A percentile compares a stretch with the other conserved stretches of the same genome.
Evolutionary conservation across 2,797 vertebrate species (phyloP).

Genomic region (Falco concolor): DNA sequence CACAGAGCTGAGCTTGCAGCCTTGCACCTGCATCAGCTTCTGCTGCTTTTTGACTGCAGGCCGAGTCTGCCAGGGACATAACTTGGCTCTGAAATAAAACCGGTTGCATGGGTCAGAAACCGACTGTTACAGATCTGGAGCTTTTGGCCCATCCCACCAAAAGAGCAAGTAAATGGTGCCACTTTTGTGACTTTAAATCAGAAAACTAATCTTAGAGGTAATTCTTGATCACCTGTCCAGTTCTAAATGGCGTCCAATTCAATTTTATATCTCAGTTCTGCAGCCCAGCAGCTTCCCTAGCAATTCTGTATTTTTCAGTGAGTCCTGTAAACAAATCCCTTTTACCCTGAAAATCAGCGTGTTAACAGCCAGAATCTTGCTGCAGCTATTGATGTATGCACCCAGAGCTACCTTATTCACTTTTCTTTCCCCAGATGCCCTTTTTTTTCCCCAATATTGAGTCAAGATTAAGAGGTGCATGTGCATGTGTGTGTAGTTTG

Average conservation of each 20-base stretch:
- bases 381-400: not conserved
- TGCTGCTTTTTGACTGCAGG: not conserved
- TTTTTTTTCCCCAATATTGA: accelerated
- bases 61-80: not conserved
- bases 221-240: not conserved
- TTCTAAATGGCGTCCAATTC: not conserved
- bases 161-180: not conserved
- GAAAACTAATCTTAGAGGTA: not conserved
- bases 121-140: not conserved
- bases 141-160: not conserved
- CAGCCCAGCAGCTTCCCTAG: not conserved
- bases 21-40: not conserved
- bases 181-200: not conserved
- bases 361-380: not conserved
- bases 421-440: not conserved
- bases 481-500: not conserved
- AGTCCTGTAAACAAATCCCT: not conserved
- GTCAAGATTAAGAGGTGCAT: not conserved
- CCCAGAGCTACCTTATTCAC: not conserved
- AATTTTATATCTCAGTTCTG: not conserved
- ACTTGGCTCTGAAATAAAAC: not conserved
- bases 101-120: not conserved
- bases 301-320: not conserved
- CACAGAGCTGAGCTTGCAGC: not conserved
- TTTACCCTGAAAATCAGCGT: not conserved